Evolutionary conservation across 2,888 invertebrate genomes (phyloP), one percentile per base, ranked within the genome.

Genomic region (Alloscopus bannaensis): DNA sequence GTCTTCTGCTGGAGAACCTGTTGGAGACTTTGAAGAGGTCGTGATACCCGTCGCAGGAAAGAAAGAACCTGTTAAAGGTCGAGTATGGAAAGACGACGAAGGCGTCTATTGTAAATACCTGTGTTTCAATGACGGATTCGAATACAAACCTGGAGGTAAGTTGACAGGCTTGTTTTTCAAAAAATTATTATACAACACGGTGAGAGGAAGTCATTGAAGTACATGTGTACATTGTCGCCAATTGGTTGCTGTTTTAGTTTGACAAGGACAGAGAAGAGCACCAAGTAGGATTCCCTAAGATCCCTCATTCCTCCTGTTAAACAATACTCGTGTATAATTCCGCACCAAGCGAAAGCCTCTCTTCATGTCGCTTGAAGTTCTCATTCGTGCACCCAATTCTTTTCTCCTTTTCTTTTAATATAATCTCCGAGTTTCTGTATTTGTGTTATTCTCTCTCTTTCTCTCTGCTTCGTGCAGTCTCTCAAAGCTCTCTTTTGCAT

Each of bases 91-190:
- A 20, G 86, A 87, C 55, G 71, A 79, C 8, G 83, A 84, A 60
- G 87, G 87, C 36, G 86, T 84, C 26, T 87, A 87, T 81, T 84
- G 85, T 24, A 86, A 87, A 79, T 87, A 87, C 75, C 83, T 86
- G 16, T 87, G 87, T 81, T 86, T 87, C 52, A 85, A 86, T 57
- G 87, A 87, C 75, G 86, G 84, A 52, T 69, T 86, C 22, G 87
- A 87, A 52, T 90, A 89, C 84, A 87, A 86, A 76, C 87, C 88
- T 50, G 87, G 88, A 84, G 88, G 89, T 89, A 86, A 86, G 87
- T 42, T 36, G 42, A 18, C 20, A 65, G 57, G 75, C 55, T 65
- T 66, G n/a, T n/a, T n/a, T 50, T 8, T 31, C 36, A n/a, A n/a
- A n/a, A n/a, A n/a, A n/a, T n/a, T n/a, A n/a, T n/a, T n/a, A n/a